Evolutionary conservation across 2,797 vertebrate genomes (phyloP).

Genomic region (Poecilia velifera): DNA sequence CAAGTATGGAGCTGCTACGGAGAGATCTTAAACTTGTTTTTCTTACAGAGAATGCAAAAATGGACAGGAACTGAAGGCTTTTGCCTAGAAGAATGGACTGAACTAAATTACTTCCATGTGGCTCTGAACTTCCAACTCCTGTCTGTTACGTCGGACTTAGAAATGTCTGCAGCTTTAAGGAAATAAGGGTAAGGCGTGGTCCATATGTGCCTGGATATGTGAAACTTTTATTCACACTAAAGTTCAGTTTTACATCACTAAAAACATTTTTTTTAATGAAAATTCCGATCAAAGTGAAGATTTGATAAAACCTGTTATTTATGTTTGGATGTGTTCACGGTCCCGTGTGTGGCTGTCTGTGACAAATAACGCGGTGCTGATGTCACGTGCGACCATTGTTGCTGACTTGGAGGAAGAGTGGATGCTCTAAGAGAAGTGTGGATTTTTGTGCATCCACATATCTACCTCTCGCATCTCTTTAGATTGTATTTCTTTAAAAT

Average conservation of each 20-base stretch:
- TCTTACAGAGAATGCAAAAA: neutral
- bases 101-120: neutral
- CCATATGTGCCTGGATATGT: too few species aligned
- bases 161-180: neutral
- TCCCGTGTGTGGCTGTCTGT: too few species aligned
- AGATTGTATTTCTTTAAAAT: neutral
- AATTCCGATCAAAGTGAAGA: too few species aligned
- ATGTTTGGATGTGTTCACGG: too few species aligned
- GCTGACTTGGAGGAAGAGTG: too few species aligned
- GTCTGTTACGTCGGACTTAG: neutral
- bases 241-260: too few species aligned
- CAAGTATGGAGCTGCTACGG: neutral
- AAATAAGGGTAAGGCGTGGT: neutral
- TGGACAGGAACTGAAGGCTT: neutral
- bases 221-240: too few species aligned
- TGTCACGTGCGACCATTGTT: too few species aligned
- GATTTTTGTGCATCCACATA: neutral
- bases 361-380: too few species aligned
- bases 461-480: neutral
- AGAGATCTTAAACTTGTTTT: neutral
- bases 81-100: neutral
- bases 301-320: too few species aligned
- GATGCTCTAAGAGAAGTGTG: too few species aligned
- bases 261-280: too few species aligned
- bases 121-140: neutral